phyloP scores from a whole-genome alignment of 2,113 vertebrate genomes.

The Tachysurus fulvidraco region DNA sequence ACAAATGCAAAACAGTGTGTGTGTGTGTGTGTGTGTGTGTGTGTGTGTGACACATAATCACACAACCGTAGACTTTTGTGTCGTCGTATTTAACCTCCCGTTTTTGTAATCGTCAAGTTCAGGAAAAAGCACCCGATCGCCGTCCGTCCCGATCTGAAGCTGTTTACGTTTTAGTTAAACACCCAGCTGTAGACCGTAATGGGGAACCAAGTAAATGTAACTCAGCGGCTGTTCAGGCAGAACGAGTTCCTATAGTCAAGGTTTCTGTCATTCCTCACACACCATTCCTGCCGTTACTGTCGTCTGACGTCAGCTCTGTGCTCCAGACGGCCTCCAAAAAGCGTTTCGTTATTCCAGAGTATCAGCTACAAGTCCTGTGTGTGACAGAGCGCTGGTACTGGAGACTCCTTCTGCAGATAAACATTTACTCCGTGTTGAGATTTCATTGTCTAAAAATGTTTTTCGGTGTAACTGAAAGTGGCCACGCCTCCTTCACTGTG shows the following conservation, averaged over 20 bases:
- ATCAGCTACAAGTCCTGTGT: too few species aligned
- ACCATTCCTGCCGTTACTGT: not conserved
- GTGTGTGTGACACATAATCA: not conserved
- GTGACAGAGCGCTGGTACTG: not conserved
- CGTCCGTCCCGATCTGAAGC: not conserved
- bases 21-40: not conserved
- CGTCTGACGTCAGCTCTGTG: not conserved
- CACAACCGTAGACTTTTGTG: too few species aligned
- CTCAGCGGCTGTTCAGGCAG: not conserved
- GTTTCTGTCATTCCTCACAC: not conserved
- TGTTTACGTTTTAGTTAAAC: not conserved
- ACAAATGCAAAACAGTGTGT: not conserved
- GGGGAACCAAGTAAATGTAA: not conserved
- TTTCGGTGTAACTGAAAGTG: too few species aligned
- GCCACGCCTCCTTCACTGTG: too few species aligned
- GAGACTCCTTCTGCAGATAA: not conserved
- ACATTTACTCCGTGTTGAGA: not conserved
- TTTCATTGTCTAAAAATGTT: too few species aligned
- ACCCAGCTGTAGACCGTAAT: not conserved
- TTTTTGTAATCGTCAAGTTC: not conserved
- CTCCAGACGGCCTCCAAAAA: not conserved
- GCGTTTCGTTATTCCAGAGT: not conserved
- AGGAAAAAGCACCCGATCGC: not conserved
- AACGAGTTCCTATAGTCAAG: not conserved
- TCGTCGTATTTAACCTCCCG: not conserved